These are phyloP conservation scores for Rana temporaria DNA, from an alignment of 2,113 vertebrate species.

Conservation along the genomic window DNA sequence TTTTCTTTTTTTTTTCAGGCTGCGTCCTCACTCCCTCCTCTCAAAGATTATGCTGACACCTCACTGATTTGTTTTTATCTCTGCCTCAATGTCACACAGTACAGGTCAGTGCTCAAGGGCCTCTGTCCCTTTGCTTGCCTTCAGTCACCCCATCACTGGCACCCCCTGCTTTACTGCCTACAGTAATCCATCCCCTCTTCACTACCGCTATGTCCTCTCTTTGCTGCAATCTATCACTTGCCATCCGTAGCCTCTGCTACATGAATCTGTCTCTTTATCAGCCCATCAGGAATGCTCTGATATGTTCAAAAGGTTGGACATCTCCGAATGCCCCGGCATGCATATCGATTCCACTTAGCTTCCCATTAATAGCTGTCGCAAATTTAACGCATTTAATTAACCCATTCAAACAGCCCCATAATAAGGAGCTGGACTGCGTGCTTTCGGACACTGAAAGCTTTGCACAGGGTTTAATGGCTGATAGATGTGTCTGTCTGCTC, in stretches of 20 bases:
- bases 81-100: conserved; percentile 47
- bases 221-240: conserved; percentile 40
- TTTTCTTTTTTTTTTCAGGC: conserved; percentile 11
- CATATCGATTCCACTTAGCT: neutral
- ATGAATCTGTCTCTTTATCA: conserved; percentile 26
- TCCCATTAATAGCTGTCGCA: neutral
- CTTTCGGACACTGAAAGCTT: neutral
- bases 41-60: conserved; percentile 48
- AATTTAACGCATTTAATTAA: conserved; percentile 7
- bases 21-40: conserved; percentile 40
- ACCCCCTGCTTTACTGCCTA: conserved; percentile 27
- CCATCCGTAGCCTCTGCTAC: conserved; percentile 10
- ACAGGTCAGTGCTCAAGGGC: conserved; percentile 55
- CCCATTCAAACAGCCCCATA: neutral
- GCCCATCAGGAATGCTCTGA: conserved; percentile 7
- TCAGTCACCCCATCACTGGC: conserved; percentile 40
- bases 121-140: conserved; percentile 46
- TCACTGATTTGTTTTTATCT: conserved; percentile 58
- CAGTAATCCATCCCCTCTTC: conserved; percentile 29
- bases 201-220: conserved; percentile 22
- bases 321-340: neutral
- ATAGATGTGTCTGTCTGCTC: conserved; percentile 6
- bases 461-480: conserved; percentile 16
- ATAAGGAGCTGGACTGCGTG: neutral
- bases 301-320: conserved; percentile 1